Conservation (phyloP, 1,140 invertebrate species). For the Teleogryllus occipitalis region DNA sequence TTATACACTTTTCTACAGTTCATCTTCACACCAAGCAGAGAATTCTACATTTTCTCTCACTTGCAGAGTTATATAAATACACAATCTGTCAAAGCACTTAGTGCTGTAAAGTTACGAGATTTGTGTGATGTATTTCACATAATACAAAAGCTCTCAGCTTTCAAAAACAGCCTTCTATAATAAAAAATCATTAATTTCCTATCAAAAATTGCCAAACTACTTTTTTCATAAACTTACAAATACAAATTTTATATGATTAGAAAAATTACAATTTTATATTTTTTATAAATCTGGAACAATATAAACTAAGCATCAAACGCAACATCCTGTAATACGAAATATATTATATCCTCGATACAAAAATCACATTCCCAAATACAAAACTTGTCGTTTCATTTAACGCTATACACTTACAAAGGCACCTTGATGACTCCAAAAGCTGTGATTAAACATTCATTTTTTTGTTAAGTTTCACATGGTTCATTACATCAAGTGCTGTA, state of each 20-base stretch:
- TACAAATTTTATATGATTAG: background rate
- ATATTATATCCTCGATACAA: background rate
- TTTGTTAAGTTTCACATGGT: no score
- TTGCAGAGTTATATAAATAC: background rate
- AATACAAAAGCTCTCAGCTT: background rate
- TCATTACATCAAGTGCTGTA: no score
- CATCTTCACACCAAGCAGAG: background rate
- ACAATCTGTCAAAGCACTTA: no score
- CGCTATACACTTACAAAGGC: background rate
- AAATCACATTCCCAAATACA: background rate
- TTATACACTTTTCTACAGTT: background rate
- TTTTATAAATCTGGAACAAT: background rate
- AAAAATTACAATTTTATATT: conserved; percentile 4
- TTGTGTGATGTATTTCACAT: background rate
- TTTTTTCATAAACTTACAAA: background rate
- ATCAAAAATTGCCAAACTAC: background rate
- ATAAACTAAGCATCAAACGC: background rate
- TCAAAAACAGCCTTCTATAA: background rate
- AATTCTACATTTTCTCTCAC: background rate
- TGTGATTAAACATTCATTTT: no score
- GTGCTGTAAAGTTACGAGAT: background rate
- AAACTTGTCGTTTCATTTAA: background rate
- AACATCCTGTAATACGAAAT: background rate
- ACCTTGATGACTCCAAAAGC: background rate
- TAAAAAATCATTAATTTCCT: conserved; percentile 2